Conservation (phyloP, 2,113 vertebrate species). For the Pelodiscus sinensis region DNA sequence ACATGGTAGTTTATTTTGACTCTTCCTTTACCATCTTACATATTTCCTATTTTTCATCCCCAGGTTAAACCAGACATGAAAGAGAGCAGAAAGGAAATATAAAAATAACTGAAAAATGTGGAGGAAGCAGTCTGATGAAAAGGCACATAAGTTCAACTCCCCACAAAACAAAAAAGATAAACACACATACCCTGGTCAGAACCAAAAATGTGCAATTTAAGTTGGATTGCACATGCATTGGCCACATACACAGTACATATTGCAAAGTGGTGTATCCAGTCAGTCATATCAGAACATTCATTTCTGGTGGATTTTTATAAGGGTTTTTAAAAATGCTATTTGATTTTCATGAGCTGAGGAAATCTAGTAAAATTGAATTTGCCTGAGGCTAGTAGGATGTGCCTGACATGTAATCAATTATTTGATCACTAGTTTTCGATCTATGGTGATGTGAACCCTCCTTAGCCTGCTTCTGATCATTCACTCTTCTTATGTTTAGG, state of each 20-base stretch:
- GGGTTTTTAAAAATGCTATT: slow-evolving; percentile 10
- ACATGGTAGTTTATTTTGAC: not conserved
- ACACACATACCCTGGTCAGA: not conserved
- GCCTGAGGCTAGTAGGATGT: not conserved
- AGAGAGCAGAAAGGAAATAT: fast-evolving
- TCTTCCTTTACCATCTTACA: not conserved
- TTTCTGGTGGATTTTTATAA: not conserved
- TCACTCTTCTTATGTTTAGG: not conserved
- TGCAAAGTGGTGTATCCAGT: not conserved
- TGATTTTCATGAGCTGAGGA: slow-evolving; percentile 10
- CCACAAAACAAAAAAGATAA: not conserved
- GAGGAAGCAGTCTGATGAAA: not conserved
- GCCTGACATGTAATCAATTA: not conserved
- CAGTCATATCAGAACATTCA: not conserved
- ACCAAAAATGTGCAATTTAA: not conserved
- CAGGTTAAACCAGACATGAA: not conserved
- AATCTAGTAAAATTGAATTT: slow-evolving; percentile 14
- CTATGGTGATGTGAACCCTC: not conserved
- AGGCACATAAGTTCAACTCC: not conserved
- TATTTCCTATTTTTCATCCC: not conserved
- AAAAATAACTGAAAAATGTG: not conserved
- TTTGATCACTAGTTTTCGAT: slow-evolving; percentile 1
- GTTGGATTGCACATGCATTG: not conserved
- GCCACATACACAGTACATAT: not conserved
- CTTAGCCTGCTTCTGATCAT: not conserved